A percentile compares a stretch with the other conserved stretches of the same genome.
These are phyloP conservation scores for Porphyrio hochstetteri DNA, from an alignment of 2,113 vertebrate genomes.

Conservation along the genomic window DNA sequence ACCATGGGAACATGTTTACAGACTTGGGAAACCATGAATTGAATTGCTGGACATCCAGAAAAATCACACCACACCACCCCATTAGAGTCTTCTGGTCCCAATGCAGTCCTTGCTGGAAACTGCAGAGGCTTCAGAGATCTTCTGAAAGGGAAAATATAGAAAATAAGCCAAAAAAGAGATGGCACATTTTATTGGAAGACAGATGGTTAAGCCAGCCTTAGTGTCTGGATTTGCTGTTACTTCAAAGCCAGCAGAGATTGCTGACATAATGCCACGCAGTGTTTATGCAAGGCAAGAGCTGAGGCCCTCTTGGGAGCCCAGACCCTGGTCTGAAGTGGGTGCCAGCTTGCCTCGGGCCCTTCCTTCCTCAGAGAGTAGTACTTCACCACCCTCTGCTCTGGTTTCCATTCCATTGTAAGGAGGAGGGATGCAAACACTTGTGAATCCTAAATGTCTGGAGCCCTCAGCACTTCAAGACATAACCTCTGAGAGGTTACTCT, in stretches of 20 bases:
- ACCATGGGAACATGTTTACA: background rate
- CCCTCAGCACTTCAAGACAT: background rate
- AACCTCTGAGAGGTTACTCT: background rate
- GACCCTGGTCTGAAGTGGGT: background rate
- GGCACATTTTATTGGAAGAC: background rate
- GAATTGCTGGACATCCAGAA: background rate
- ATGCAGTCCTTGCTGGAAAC: background rate
- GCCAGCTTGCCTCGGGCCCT: background rate
- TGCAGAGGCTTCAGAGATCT: background rate
- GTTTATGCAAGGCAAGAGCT: background rate
- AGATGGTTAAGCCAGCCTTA: background rate
- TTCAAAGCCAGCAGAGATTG: background rate
- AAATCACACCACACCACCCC: background rate
- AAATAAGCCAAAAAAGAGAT: background rate
- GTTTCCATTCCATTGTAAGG: background rate
- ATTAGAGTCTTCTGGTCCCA: background rate
- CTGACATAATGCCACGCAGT: background rate
- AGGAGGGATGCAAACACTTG: background rate
- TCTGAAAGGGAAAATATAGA: background rate
- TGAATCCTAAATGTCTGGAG: background rate
- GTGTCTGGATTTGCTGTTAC: background rate
- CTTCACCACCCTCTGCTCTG: background rate
- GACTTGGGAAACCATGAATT: background rate
- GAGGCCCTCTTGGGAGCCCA: background rate
- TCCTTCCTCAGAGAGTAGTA: background rate